Base-by-base conservation (phyloP, 2,888 invertebrate genomes). In the Ophion costatus region DNA sequence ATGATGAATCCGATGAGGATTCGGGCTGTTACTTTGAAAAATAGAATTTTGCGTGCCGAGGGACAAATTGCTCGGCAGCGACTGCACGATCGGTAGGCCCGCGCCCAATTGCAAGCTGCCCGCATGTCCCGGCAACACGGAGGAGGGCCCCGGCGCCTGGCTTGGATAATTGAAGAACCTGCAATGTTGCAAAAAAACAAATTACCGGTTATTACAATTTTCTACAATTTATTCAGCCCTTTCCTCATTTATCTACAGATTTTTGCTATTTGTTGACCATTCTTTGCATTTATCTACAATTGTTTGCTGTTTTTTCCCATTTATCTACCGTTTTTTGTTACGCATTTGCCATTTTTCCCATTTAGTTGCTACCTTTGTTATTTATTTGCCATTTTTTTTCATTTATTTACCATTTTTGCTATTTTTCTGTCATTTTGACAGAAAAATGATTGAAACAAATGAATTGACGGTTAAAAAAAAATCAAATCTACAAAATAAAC, bases 91-190 rank as follows among this genome's bases (percentile, higher is more conserved):
- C n/a, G 93, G 93, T 51, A 93, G 82, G 42, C 92, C 88, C 3
- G 92, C 88, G 51, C 91, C 89, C 42, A 93, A 83, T 45, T 91
- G 89, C 70, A 93, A 61, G 4, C 92, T 94, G 57, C 94, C 87
- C 87, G 94, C 91, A 89, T 94, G 94, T 45, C 94, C 92, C n/a
- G 94, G 90, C 67, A 94, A 87, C 59, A 94, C 90, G n/a, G 94
- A 92, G 14, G 91, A 88, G 67, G 91, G 92, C 33, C 94, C 90
- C 66, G 94, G 93, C n/a, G 94, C 91, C 88, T 94, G 94, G 45
- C 94, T 94, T 1, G 94, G 94, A 86, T 95, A 95, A 90, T 95
- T 95, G 88, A 95, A 95, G 89, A 95, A 95, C 95, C 95, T 95
- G 88, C 17, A 92, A 92, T 38, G 11, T 45, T 14, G 11, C 11